phyloP scores from a whole-genome alignment of 2,113 vertebrate species.

The Brachirus orientalis region DNA sequence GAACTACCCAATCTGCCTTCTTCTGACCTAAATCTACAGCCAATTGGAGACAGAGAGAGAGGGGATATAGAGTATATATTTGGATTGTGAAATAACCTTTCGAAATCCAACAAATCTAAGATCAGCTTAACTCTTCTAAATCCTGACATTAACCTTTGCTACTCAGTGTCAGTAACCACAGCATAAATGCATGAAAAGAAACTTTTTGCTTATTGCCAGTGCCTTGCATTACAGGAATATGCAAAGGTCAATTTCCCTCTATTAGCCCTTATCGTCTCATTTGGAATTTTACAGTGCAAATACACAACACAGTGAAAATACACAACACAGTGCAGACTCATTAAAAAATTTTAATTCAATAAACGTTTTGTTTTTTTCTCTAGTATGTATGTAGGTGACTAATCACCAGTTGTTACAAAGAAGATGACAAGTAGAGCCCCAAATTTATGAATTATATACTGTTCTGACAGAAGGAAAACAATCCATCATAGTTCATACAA shows the following conservation, averaged over 20 bases:
- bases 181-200: conserved; percentile 3
- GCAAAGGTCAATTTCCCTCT: too few species aligned
- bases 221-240: background rate
- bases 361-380: too few species aligned
- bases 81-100: conserved; percentile 34
- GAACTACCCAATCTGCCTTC: conserved; percentile 40
- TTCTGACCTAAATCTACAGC: conserved; percentile 68
- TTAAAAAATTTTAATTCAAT: too few species aligned
- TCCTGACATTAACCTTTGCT: conserved; percentile 38
- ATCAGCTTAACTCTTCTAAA: conserved; percentile 46
- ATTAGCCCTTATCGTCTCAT: too few species aligned
- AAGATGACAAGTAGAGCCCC: too few species aligned
- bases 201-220: conserved; percentile 11
- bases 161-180: conserved; percentile 12
- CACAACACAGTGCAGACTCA: too few species aligned
- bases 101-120: conserved; percentile 51
- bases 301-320: too few species aligned
- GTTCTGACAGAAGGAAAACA: background rate
- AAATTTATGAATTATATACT: too few species aligned
- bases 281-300: too few species aligned
- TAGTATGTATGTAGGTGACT: too few species aligned
- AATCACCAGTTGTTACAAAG: too few species aligned
- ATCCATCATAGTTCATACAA: background rate
- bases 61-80: conserved; percentile 20
- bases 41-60: too few species aligned